Conservation (phyloP, 2,888 invertebrate species). For the Drosophila gaucha region DNA sequence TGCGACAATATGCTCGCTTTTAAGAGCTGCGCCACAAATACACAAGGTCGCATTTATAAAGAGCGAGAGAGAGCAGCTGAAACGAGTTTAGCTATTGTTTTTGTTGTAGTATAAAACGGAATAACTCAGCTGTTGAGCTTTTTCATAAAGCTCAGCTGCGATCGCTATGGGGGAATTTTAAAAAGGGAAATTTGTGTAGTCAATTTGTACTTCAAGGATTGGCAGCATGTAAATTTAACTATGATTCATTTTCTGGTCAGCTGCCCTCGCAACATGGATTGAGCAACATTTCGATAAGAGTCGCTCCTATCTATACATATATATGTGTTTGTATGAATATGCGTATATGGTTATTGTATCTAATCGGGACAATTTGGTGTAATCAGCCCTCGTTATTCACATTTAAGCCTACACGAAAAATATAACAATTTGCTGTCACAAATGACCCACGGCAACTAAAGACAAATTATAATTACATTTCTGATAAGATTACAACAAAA, state of each 20-base stretch:
- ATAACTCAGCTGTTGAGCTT: too few relatives aligned
- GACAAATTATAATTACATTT: conserved; percentile 56
- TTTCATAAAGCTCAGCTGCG: background rate
- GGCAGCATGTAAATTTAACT: background rate
- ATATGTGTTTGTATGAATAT: background rate
- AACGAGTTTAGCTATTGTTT: conserved; percentile 26
- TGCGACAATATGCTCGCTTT: conserved; percentile 4
- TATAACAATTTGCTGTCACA: conserved; percentile 15
- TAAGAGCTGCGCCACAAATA: conserved; percentile 1
- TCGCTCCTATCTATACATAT: background rate
- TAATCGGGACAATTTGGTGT: conserved; percentile 29
- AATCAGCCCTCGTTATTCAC: conserved; percentile 56
- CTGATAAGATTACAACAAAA: conserved; percentile 53
- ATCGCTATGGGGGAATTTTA: conserved; percentile 9
- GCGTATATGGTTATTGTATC: conserved; percentile 13
- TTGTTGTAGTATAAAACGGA: background rate
- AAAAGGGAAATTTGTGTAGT: background rate
- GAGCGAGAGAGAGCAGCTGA: background rate
- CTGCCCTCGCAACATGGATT: background rate
- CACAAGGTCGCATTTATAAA: conserved; percentile 34
- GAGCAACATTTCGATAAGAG: conserved; percentile 8
- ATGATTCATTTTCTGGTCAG: conserved; percentile 8
- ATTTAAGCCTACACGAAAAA: conserved; percentile 26
- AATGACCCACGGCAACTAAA: conserved; percentile 19
- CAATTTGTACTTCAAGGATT: background rate